Evolutionary conservation across 2,113 vertebrate species (phyloP).

Genomic region (Athene noctua): DNA sequence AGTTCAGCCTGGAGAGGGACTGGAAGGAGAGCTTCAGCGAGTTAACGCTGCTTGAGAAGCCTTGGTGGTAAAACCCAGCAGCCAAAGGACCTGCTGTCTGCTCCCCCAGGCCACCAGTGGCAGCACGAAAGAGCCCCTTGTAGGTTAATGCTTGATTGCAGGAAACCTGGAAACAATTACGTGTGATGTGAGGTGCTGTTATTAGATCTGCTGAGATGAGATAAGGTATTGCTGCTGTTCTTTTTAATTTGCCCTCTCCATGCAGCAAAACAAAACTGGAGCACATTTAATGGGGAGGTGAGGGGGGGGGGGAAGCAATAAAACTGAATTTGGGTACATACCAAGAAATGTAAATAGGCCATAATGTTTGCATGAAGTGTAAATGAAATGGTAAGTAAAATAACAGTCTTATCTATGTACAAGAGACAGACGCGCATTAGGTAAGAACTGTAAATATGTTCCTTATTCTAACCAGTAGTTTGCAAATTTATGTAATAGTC

Average conservation of each 20-base stretch:
- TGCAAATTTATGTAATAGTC: rapidly evolving
- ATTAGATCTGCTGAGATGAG: not conserved
- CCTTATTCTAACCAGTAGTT: not conserved
- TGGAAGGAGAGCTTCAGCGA: not conserved
- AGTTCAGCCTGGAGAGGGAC: not conserved
- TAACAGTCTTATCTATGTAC: not conserved
- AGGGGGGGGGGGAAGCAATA: not conserved
- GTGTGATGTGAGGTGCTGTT: not conserved
- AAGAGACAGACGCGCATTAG: not conserved
- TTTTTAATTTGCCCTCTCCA: not conserved
- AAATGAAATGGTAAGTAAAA: not conserved
- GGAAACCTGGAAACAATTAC: not conserved
- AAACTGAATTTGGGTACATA: not conserved
- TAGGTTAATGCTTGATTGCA: not conserved
- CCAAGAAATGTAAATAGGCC: not conserved
- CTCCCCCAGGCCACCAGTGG: not conserved
- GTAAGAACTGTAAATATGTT: not conserved
- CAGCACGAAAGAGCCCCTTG: not conserved
- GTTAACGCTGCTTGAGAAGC: not conserved
- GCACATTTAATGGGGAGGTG: not conserved
- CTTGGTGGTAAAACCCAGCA: not conserved
- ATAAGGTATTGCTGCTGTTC: not conserved
- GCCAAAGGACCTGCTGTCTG: not conserved
- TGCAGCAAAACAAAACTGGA: not conserved
- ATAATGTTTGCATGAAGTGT: not conserved